Evolutionary conservation across 2,113 vertebrate species (phyloP).

Genomic region (Mola mola): DNA sequence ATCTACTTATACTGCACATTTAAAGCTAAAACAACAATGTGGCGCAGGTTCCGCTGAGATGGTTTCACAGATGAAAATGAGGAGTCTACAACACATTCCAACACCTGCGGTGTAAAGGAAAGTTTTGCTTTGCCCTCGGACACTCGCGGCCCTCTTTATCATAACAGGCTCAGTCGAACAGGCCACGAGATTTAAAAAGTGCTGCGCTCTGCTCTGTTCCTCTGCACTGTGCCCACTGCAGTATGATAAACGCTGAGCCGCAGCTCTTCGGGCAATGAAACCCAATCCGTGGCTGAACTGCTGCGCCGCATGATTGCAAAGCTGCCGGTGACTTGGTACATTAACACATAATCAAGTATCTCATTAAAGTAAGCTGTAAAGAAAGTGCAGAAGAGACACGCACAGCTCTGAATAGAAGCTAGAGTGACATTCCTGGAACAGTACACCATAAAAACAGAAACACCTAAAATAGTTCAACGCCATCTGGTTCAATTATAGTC

Average conservation of each 20-base stretch:
- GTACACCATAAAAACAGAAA: neutral
- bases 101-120: too few relatives aligned
- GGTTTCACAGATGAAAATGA: too few relatives aligned
- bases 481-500: too few relatives aligned
- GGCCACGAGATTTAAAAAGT: slow-evolving; percentile 22
- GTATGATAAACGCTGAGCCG: slow-evolving; percentile 46
- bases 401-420: too few relatives aligned
- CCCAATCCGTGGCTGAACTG: slow-evolving; percentile 17
- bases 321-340: slow-evolving; percentile 25
- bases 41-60: too few relatives aligned
- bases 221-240: slow-evolving; percentile 19
- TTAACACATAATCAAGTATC: slow-evolving; percentile 36
- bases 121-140: slow-evolving; percentile 2
- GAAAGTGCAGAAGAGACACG: slow-evolving; percentile 18
- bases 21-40: too few relatives aligned
- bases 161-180: slow-evolving; percentile 16
- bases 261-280: slow-evolving; percentile 39
- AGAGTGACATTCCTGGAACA: too few relatives aligned
- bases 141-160: slow-evolving; percentile 12
- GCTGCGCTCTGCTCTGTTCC: slow-evolving; percentile 27
- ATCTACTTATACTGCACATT: too few relatives aligned
- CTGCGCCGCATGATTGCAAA: slow-evolving; percentile 9
- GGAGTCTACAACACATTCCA: too few relatives aligned
- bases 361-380: slow-evolving; percentile 23
- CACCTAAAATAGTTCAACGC: too few relatives aligned